phyloP scores from a whole-genome alignment of 2,797 vertebrate genomes.

The Neoniphon sammara region DNA sequence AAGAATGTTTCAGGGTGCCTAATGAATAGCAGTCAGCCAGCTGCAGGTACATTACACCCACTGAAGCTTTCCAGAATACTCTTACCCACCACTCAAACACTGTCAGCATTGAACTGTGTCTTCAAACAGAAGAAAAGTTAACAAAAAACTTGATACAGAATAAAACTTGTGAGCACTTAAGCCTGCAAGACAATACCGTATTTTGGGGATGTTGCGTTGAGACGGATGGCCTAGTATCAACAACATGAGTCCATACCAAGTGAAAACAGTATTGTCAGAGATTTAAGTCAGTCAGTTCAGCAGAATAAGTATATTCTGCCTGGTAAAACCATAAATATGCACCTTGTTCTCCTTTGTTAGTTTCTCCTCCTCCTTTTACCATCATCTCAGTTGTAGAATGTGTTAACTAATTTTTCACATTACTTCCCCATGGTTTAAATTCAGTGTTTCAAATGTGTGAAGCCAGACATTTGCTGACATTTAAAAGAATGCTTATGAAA shows the following conservation, averaged over 20 bases:
- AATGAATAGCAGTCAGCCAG: constrained; percentile 81
- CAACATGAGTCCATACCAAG: constrained; percentile 19
- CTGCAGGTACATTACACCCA: constrained; percentile 75
- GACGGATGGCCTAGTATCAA: constrained; percentile 19
- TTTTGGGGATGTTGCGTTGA: constrained; percentile 27
- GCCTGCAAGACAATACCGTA: constrained; percentile 3
- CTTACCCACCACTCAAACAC: constrained; percentile 22
- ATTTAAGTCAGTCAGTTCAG: constrained; percentile 28
- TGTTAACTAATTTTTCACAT: constrained; percentile 48
- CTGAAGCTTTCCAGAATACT: constrained; percentile 55
- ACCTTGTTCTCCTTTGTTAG: constrained; percentile 45
- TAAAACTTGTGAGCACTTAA: constrained; percentile 6
- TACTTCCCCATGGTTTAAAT: constrained; percentile 40
- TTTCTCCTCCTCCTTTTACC: constrained; percentile 26
- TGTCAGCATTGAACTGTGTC: constrained; percentile 9
- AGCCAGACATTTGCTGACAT: constrained; percentile 42
- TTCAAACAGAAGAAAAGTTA: neutral
- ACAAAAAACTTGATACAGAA: constrained; percentile 2
- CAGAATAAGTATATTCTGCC: constrained; percentile 35
- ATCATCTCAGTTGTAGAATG: constrained; percentile 28
- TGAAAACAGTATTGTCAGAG: constrained; percentile 65
- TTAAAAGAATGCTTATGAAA: constrained; percentile 51
- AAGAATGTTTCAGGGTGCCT: constrained; percentile 56
- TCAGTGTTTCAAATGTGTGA: constrained; percentile 69
- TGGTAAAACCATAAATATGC: constrained; percentile 37